A percentile compares a stretch with the other conserved stretches of the same genome.
phyloP scores from a whole-genome alignment of 2,113 vertebrate genomes.

The Eubucco bourcierii region DNA sequence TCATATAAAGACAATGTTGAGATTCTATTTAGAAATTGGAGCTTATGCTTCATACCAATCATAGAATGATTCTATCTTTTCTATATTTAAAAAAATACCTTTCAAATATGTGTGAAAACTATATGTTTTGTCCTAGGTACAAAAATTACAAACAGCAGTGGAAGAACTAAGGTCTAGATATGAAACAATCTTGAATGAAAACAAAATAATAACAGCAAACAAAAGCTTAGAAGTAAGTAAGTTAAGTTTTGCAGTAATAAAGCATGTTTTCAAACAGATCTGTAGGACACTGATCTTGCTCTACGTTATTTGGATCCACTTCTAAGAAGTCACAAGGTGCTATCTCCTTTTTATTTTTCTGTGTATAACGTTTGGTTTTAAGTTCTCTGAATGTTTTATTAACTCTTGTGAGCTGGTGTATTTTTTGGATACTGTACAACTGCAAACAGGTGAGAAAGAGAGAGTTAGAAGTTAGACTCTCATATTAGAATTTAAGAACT shows the following conservation, averaged over 20 bases:
- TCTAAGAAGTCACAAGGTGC: not conserved
- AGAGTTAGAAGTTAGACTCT: not conserved
- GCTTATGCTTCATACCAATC: not conserved
- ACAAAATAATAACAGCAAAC: constrained; percentile 52
- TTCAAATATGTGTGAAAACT: not conserved
- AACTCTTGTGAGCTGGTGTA: not conserved
- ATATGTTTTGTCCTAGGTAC: constrained; percentile 71
- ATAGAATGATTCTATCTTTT: not conserved
- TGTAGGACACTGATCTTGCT: not conserved
- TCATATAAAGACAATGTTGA: not conserved
- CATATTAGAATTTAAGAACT: not conserved
- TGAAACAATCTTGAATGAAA: constrained; percentile 72
- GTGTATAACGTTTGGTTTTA: not conserved
- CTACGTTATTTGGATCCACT: not conserved
- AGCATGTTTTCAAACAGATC: not conserved
- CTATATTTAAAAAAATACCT: not conserved
- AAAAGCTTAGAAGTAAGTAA: constrained; percentile 69
- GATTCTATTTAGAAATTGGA: not conserved
- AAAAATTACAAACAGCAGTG: constrained; percentile 76
- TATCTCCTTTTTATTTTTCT: not conserved
- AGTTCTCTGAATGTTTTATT: not conserved
- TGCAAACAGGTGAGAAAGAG: not conserved
- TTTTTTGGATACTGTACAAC: not conserved
- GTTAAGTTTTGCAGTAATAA: constrained; percentile 65
- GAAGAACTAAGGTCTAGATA: constrained; percentile 74